Conservation (phyloP, 2,113 vertebrate genomes). For the Empidonax traillii region DNA sequence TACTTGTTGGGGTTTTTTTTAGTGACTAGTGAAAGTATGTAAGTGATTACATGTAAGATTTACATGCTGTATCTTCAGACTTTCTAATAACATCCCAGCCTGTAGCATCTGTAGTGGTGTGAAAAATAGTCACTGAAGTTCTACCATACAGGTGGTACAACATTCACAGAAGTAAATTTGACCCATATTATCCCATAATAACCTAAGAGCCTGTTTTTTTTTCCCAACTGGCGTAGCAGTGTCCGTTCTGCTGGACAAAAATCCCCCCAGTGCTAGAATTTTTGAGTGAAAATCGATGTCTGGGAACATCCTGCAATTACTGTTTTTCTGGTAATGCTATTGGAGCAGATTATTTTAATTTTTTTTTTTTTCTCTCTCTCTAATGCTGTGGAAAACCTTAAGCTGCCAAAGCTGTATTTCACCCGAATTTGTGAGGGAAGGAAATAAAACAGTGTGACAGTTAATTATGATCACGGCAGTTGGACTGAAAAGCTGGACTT, state of each 20-base stretch:
- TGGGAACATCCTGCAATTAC: neutral
- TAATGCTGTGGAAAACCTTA: neutral
- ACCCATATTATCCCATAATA: neutral
- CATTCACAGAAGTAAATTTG: neutral
- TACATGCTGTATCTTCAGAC: neutral
- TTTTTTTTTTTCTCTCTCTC: neutral
- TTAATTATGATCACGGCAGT: neutral
- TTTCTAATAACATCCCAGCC: neutral
- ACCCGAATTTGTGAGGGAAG: neutral
- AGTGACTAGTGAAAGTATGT: neutral
- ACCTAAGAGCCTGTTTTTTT: neutral
- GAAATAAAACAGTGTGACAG: constrained; percentile 50
- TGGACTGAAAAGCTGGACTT: constrained; percentile 22
- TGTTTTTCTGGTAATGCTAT: neutral
- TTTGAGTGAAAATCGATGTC: neutral
- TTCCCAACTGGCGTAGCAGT: neutral
- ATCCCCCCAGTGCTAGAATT: neutral
- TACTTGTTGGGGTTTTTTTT: neutral
- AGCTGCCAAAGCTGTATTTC: constrained; percentile 1
- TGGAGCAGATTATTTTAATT: neutral
- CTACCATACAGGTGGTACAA: neutral
- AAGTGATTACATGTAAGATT: neutral
- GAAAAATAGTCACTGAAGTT: neutral
- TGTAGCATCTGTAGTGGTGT: neutral
- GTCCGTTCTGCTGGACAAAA: neutral